These are phyloP conservation scores for Podotricha telesiphe DNA, from an alignment of 2,888 invertebrate genomes.

Conservation along the genomic window DNA sequence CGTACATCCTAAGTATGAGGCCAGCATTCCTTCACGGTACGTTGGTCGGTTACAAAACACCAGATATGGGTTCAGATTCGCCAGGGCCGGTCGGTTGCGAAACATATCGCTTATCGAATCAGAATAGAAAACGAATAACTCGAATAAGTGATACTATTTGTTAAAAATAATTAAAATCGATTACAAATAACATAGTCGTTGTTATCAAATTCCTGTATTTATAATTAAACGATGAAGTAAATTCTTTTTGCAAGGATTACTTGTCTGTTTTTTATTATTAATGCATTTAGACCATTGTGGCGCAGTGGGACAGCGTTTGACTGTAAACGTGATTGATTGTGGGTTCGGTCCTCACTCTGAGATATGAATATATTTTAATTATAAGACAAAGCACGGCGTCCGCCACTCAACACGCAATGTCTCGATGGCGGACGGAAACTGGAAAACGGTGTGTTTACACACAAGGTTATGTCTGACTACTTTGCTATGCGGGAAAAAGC, in stretches of 20 bases:
- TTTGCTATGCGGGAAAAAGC: too few relatives aligned
- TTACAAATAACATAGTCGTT: background rate
- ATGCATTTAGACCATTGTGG: too few relatives aligned
- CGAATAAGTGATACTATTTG: background rate
- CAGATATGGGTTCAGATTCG: slow-evolving; percentile 59
- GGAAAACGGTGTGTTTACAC: too few relatives aligned
- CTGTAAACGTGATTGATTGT: too few relatives aligned
- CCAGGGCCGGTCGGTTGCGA: slow-evolving; percentile 48
- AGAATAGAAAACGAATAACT: slow-evolving; percentile 1
- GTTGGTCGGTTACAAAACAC: slow-evolving; percentile 64
- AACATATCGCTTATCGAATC: slow-evolving; percentile 37
- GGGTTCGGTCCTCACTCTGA: too few relatives aligned
- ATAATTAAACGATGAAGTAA: background rate
- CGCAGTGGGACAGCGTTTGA: too few relatives aligned
- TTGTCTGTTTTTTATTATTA: background rate
- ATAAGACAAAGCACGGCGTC: too few relatives aligned
- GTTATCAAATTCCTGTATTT: background rate
- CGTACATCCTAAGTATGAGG: slow-evolving; percentile 47
- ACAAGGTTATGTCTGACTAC: too few relatives aligned
- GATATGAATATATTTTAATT: too few relatives aligned
- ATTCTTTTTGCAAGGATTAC: background rate
- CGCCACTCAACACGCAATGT: too few relatives aligned
- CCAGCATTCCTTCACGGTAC: slow-evolving; percentile 69
- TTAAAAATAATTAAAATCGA: background rate
- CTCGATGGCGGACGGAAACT: too few relatives aligned